Base-by-base conservation (phyloP, 2,797 vertebrate species). In the Acanthornis magna region DNA sequence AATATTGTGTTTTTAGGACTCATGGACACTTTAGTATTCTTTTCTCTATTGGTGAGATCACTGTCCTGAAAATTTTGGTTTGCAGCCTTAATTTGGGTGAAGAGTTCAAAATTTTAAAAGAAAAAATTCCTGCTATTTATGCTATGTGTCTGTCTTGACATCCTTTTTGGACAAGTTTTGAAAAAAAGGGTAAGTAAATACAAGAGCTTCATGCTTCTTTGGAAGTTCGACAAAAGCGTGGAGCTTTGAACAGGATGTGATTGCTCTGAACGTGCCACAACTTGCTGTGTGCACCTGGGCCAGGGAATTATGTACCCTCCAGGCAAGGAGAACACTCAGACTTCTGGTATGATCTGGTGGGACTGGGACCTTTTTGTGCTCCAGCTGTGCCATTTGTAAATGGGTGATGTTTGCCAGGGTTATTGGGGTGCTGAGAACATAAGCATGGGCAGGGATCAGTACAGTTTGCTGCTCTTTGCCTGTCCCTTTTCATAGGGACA, bases 291-390 rank as follows among this genome's bases (percentile, higher is more conserved):
- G 13, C 76, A 60, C 62, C 80, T 84, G 76, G 76, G 36, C 79
- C 61, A 47, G 1, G 62, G 65, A 27, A 57, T 91, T 70, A 2
- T 0, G 1, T 30, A 13, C 0, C 2, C 40, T 66, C 8, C 19
- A 34, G 72, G 47, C 54, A 78, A 70, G 70, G 42, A 86, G 57
- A 85, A 32, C 34, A 6, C 62, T 55, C 4, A 62, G 51, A 47
- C 36, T 16, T 32, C 16, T 80, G 21, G 8, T 65, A 0, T 50
- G 65, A 17, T 45, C n/a, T 71, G 34, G 13, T 50, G 40, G 53
- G 73, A 57, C 7, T 81, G 45, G 40, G 60, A 40, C 57, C 17
- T 32, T 45, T 0, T 1, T 60, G 4, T 53, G 45, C 48, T 48
- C 57, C 29, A 51, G 36, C 13, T 87, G 23, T 18, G 10, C 11